These are phyloP conservation scores for Microplitis manilae DNA, from an alignment of 2,888 invertebrate genomes.

Conservation along the genomic window DNA sequence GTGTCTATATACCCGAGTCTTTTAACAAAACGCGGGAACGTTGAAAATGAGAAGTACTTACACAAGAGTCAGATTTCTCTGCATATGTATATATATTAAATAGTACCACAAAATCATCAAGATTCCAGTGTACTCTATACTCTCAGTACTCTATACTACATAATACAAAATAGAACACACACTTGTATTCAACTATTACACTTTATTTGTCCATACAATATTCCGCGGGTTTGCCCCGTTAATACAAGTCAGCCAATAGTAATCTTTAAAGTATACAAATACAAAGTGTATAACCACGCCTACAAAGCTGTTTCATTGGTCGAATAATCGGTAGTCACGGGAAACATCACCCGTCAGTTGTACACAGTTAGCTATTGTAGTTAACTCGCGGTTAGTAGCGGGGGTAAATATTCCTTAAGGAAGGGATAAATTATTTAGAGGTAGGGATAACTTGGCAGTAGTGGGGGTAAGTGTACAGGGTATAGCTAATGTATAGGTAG, in stretches of 20 bases:
- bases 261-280: background rate
- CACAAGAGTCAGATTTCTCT: background rate
- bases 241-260: slow-evolving; percentile 47
- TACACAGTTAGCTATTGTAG: too few relatives aligned
- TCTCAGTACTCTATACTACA: background rate
- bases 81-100: background rate
- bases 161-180: background rate
- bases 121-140: background rate
- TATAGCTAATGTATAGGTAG: background rate
- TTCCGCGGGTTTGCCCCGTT: slow-evolving; percentile 35
- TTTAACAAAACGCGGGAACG: slow-evolving; percentile 1
- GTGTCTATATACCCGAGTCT: background rate
- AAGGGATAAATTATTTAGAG: too few relatives aligned
- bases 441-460: too few relatives aligned
- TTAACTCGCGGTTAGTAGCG: too few relatives aligned
- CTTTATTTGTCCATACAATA: background rate
- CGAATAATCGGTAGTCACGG: slow-evolving; percentile 13
- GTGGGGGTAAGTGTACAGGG: background rate
- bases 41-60: background rate
- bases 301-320: slow-evolving; percentile 43
- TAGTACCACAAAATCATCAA: background rate
- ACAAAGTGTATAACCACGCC: slow-evolving; percentile 44
- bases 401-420: too few relatives aligned
- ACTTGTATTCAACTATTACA: background rate
- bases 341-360: background rate